These are phyloP conservation scores for Pseudoips prasinana DNA, from an alignment of 2,888 invertebrate genomes.

Conservation along the genomic window DNA sequence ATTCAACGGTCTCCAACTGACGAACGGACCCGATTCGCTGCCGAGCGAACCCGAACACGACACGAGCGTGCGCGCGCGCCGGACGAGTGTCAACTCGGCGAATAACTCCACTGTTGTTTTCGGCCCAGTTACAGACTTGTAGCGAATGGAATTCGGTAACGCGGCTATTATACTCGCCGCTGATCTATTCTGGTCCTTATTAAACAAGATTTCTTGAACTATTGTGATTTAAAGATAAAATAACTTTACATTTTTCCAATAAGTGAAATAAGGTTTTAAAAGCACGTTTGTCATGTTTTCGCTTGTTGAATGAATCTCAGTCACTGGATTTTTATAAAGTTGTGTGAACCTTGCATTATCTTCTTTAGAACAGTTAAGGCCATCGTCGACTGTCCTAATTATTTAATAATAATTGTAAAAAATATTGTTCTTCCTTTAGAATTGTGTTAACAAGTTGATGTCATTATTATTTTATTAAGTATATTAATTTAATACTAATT, in stretches of 20 bases:
- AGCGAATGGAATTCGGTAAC: conserved; percentile 59
- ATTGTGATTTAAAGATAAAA: conserved; percentile 1
- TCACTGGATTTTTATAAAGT: conserved; percentile 8
- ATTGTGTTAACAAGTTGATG: too few relatives aligned
- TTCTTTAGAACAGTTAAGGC: too few relatives aligned
- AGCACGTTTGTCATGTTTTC: conserved; percentile 13
- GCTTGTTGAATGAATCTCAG: conserved; percentile 24
- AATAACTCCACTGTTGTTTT: conserved; percentile 76
- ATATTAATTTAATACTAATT: neutral
- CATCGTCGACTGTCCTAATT: too few relatives aligned
- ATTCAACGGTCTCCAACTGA: conserved; percentile 66
- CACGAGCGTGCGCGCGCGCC: conserved; percentile 48
- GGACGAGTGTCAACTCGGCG: conserved; percentile 61
- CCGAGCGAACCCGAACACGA: conserved; percentile 72
- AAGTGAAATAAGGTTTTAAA: neutral
- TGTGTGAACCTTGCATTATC: too few relatives aligned
- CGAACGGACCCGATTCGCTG: conserved; percentile 70
- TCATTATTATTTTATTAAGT: too few relatives aligned
- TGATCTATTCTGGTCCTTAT: conserved; percentile 57
- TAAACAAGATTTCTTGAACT: conserved; percentile 41
- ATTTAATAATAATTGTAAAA: too few relatives aligned
- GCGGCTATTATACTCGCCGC: conserved; percentile 46
- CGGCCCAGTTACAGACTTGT: conserved; percentile 84
- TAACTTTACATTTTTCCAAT: too few relatives aligned
- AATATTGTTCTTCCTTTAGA: too few relatives aligned